A percentile compares a stretch with the other conserved stretches of the same genome.
phyloP scores from a whole-genome alignment of 2,797 vertebrate species.

The Remorina albescens region DNA sequence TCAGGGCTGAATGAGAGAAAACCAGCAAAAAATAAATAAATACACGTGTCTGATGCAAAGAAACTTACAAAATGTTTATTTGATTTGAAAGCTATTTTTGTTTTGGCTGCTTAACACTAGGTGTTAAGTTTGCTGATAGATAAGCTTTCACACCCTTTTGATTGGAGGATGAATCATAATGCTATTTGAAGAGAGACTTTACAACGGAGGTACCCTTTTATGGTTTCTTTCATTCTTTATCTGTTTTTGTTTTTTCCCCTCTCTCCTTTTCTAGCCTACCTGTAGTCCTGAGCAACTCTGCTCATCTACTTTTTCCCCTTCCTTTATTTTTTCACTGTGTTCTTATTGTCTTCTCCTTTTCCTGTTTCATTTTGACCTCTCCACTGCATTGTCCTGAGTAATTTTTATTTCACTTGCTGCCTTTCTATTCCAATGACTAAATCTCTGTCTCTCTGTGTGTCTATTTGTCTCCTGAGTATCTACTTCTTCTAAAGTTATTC shows the following conservation, averaged over 20 bases:
- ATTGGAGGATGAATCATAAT: slow-evolving; percentile 1
- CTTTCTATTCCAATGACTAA: not conserved
- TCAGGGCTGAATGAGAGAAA: not conserved
- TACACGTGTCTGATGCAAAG: not conserved
- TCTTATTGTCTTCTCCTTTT: not conserved
- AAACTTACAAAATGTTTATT: not conserved
- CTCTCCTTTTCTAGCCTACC: not conserved
- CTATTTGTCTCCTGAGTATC: slow-evolving; percentile 18
- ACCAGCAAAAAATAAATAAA: not conserved
- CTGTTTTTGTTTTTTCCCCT: slow-evolving; percentile 3
- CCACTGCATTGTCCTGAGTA: not conserved
- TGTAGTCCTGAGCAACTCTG: not conserved
- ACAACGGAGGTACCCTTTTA: not conserved
- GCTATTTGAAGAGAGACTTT: not conserved
- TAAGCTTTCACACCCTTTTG: no score
- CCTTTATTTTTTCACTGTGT: not conserved
- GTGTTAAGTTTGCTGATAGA: no score
- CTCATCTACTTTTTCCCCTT: not conserved
- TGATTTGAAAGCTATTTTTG: not conserved
- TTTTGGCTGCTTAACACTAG: no score
- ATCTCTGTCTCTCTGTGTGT: slow-evolving; percentile 5
- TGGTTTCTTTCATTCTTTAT: not conserved
- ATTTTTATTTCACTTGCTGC: slow-evolving; percentile 9
- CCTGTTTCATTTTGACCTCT: slow-evolving; percentile 8
- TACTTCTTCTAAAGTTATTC: slow-evolving; percentile 18